Evolutionary conservation across 2,888 invertebrate species (phyloP), one percentile per base, ranked within the genome.

Genomic region (Coecobrya sp.): DNA sequence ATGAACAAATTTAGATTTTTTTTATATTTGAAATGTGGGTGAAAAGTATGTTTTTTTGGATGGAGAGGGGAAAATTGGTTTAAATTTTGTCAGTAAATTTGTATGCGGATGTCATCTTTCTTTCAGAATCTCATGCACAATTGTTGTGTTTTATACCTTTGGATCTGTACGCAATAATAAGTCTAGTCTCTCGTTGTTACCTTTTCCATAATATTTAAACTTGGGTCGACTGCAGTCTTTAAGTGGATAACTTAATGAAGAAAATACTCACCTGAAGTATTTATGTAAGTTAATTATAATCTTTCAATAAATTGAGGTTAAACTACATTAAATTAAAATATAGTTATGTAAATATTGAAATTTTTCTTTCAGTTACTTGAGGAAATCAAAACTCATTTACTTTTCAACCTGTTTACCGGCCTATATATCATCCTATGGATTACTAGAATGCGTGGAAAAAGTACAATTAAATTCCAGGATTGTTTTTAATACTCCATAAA

Each of bases 161-260:
- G 59, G 81, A 81, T 27, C 55, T 30, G 10, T 79, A 55, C 27
- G 25, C 55, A 22, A 52, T 49, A 49, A n/a, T n/a, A n/a, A n/a
- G 45, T 81, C 81, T 81, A 81, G 81, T 81, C 81, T 55, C 55
- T 81, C 10, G 22, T 45, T 76, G 81, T 81, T 81, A 81, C 81
- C 55, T 55, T 27, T 55, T 19, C n/a, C 16, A 13, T 49, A 13
- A 49, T 49, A 55, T 16, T 36, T 2, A 55, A 16, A 16, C 55
- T 49, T 10, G 49, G 10, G 11, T 62, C 13, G 49, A 49, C 49
- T 49, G 49, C 10, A 62, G 22, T 3, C 62, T 19, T 25, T 55
- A 0, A 55, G 2, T 8, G 62, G 1, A 42, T 42, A 36, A 1
- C 0, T 16, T 19, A 70, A 42, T 42, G 16, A 55, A 22, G 0